Conservation (phyloP, 2,113 vertebrate species). For the Collichthys lucidus region DNA sequence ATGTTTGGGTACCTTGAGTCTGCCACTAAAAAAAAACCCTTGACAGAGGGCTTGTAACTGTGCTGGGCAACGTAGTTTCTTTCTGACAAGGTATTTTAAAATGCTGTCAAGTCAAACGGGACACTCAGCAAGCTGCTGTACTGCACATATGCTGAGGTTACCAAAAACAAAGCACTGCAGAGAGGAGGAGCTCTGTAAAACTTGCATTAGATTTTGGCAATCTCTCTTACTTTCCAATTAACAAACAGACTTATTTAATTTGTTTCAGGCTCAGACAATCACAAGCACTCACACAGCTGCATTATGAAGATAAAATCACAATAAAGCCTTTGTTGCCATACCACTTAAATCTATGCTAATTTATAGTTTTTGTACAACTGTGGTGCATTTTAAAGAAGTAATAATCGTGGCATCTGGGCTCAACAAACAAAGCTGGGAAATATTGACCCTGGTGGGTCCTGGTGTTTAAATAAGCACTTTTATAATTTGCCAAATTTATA, state of each 20-base stretch:
- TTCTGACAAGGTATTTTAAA: constrained; percentile 15
- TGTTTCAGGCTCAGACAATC: constrained; percentile 69
- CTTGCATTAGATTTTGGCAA: constrained; percentile 14
- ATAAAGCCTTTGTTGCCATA: constrained; percentile 42
- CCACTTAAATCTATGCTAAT: constrained; percentile 21
- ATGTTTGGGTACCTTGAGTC: constrained; percentile 15
- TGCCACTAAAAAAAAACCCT: background rate
- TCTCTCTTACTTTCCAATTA: constrained; percentile 19
- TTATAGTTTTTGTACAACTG: constrained; percentile 3
- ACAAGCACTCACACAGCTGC: constrained; percentile 15
- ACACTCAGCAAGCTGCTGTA: constrained; percentile 5
- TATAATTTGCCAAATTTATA: background rate
- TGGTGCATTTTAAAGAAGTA: constrained; percentile 18
- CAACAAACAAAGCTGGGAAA: background rate
- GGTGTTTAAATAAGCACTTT: background rate
- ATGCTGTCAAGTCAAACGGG: background rate
- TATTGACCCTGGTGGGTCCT: background rate
- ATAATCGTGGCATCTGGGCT: background rate
- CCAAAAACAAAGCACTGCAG: constrained; percentile 37
- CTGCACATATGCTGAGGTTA: background rate
- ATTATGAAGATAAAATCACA: constrained; percentile 27
- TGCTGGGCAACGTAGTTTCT: background rate
- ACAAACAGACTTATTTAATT: constrained; percentile 14
- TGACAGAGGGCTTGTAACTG: background rate
- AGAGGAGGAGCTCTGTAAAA: constrained; percentile 10